Evolutionary conservation across 2,888 invertebrate species (phyloP), one percentile per base, ranked within the genome.

Genomic region (Drosophila melanosoma): DNA sequence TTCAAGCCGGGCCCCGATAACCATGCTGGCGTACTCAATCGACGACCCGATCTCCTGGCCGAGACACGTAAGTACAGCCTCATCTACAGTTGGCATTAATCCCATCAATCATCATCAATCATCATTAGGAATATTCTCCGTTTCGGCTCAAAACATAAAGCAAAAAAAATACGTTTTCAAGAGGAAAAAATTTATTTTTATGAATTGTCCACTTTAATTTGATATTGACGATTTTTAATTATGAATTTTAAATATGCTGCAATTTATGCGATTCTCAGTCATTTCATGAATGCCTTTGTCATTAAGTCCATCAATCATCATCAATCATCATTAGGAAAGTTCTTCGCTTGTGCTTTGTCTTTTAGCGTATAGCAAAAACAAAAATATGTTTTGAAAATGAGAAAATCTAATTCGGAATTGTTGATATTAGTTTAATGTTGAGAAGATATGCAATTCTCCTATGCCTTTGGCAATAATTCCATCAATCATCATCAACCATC

Each of bases 11-110:
- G 90, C 0, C 68, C 79, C 38, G 90, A 89, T 17, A 53, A 42
- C 2, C 54, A 60, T 32, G 90, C 90, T 10, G 90, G 91, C 4
- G 90, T 87, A 7, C 86, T 91, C 7, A 81, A 81, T 36, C 77
- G 82, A 3, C 93, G 95, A 78, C 95, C 95, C 2, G 95, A 95
- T 91, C 92, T 95, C 61, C 91, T 95, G 45, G 95, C 95, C 49
- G 95, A 95, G 89, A 95, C 95, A 75, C 93, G 93, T 93, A 79
- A 92, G 93, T 42, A 32, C 33, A 29, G 29, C 29, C 29, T 5
- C 29, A 29, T 5, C 29, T 29, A 29, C 29, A 29, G 29, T 29
- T 29, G 29, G 6, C 29, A 29, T 5, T 6, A 29, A 29, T 29
- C 5, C 29, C 29, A 29, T 29, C 29, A 29, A 29, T 29, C 29